These are phyloP conservation scores for Tympanoctomys barrerae DNA, from an alignment of 2,797 vertebrate species.

Conservation along the genomic window DNA sequence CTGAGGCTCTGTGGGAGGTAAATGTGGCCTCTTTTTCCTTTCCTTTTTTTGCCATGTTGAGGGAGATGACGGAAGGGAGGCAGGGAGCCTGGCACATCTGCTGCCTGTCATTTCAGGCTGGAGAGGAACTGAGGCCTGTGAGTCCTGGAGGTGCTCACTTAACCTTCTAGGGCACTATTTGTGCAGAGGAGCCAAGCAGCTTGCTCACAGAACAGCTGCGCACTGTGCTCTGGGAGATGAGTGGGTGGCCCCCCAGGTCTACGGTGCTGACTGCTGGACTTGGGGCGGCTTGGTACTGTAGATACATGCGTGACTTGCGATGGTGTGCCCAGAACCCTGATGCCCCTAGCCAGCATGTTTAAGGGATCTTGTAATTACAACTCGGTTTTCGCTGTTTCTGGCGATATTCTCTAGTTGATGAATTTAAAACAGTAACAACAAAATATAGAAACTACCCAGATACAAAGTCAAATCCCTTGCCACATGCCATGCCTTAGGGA, in stretches of 20 bases:
- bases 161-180: slow-evolving; percentile 36
- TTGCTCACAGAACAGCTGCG: background rate
- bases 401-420: background rate
- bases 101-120: background rate
- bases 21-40: slow-evolving; percentile 42
- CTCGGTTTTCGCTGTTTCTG: slow-evolving; percentile 9
- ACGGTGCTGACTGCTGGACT: background rate
- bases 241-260: accelerated
- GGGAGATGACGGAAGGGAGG: slow-evolving; percentile 48
- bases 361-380: background rate
- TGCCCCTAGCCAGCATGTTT: background rate
- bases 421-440: background rate
- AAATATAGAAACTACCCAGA: background rate
- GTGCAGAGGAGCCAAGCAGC: accelerated
- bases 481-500: background rate
- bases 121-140: slow-evolving; percentile 53
- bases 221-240: background rate
- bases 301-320: background rate
- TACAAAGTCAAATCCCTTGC: slow-evolving; percentile 51
- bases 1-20: slow-evolving; percentile 59
- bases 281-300: accelerated
- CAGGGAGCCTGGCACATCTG: background rate
- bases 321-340: accelerated
- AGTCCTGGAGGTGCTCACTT: background rate
- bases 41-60: background rate